Percentiles rank a stretch among this genome's conserved stretches.
These are phyloP conservation scores for Recurvirostra avosetta DNA, from an alignment of 2,113 vertebrate genomes.

Conservation along the genomic window DNA sequence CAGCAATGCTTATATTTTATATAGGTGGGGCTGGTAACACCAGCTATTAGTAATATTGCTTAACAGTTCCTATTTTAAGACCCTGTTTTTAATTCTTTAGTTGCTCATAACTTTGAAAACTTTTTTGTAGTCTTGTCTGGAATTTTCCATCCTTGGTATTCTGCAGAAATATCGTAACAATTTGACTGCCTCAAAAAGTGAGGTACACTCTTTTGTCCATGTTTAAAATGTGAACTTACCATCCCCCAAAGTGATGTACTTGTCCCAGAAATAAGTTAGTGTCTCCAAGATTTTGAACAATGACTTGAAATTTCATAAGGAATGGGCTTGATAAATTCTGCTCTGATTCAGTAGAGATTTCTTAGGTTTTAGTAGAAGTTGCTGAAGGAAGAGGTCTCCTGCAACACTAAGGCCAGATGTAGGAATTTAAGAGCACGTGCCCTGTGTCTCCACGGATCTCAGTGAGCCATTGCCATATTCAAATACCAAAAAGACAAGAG, in stretches of 20 bases:
- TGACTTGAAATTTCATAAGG: background rate
- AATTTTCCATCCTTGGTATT: conserved; percentile 12
- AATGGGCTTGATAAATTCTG: background rate
- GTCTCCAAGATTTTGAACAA: background rate
- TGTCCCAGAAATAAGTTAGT: background rate
- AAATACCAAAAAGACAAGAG: background rate
- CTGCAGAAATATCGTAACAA: background rate
- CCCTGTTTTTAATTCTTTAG: background rate
- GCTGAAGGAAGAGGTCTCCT: background rate
- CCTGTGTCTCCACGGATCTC: background rate
- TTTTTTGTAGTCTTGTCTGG: background rate
- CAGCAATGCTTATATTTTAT: conserved; percentile 41
- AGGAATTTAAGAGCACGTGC: background rate
- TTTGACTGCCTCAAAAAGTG: background rate
- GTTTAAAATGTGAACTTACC: background rate
- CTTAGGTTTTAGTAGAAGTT: background rate
- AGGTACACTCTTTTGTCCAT: background rate
- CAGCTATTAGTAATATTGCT: conserved; percentile 33
- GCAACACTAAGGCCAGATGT: background rate
- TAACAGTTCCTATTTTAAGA: conserved; percentile 42
- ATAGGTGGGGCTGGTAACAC: conserved; percentile 36
- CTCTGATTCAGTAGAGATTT: background rate
- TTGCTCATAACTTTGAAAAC: background rate
- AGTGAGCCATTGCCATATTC: background rate
- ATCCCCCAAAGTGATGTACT: background rate